phyloP scores from a whole-genome alignment of 2,888 invertebrate genomes.

The Nephrotoma appendiculata region DNA sequence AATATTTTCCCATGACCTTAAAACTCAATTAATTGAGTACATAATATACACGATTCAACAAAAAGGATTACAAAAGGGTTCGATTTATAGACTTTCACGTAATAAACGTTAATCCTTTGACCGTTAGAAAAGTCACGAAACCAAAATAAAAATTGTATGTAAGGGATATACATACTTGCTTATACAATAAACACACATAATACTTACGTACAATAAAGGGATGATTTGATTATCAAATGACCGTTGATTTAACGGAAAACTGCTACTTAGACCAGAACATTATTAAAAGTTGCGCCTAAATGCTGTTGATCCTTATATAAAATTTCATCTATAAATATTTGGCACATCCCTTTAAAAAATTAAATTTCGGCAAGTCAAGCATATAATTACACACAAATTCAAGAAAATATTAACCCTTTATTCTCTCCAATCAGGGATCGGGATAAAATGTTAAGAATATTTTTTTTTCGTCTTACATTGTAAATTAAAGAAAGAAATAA shows the following conservation, averaged over 20 bases:
- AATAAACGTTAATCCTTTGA: neutral
- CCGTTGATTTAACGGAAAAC: neutral
- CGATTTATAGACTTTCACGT: neutral
- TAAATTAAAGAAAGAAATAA: neutral
- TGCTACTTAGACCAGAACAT: neutral
- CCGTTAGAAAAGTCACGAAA: neutral
- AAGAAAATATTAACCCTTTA: neutral
- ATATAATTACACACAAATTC: neutral
- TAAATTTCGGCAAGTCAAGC: neutral
- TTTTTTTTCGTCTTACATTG: neutral
- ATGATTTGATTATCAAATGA: neutral
- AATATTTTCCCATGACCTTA: neutral
- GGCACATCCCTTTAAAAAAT: neutral
- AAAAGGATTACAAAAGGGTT: neutral
- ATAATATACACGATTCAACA: neutral
- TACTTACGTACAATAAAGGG: neutral
- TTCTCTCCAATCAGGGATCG: neutral
- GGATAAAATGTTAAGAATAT: neutral
- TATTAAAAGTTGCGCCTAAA: neutral
- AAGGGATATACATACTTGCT: neutral
- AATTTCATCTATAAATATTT: neutral
- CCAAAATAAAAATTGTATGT: neutral
- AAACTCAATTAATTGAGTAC: neutral
- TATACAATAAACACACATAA: neutral
- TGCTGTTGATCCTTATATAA: neutral